phyloP scores from a whole-genome alignment of 2,113 vertebrate species.

The Grantiella picta region DNA sequence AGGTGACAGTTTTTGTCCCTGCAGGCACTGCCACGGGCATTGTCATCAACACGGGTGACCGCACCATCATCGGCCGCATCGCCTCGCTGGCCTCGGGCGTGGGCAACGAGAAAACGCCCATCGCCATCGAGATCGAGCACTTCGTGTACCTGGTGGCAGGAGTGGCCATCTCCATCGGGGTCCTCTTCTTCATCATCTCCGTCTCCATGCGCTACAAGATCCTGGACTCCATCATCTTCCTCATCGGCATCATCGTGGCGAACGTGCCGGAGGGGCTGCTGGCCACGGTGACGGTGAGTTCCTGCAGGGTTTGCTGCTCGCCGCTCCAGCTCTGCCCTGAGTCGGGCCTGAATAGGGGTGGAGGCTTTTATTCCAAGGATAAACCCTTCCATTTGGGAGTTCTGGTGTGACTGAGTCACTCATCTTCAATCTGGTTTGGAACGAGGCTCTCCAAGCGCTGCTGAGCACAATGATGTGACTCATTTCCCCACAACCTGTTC shows the following conservation, averaged over 20 bases:
- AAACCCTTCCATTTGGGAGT: not conserved
- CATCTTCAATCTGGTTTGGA: not conserved
- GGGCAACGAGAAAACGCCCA: conserved; percentile 78
- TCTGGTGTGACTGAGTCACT: not conserved
- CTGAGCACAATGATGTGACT: fast-evolving
- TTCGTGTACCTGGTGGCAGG: conserved; percentile 80
- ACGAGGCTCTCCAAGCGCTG: not conserved
- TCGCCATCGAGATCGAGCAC: conserved; percentile 79
- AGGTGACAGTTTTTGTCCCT: not conserved
- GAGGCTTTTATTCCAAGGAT: not conserved
- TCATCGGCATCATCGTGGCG: conserved; percentile 82
- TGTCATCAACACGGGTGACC: conserved; percentile 79
- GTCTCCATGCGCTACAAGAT: conserved; percentile 72
- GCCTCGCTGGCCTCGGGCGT: conserved; percentile 76
- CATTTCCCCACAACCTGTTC: not conserved
- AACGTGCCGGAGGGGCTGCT: conserved; percentile 81
- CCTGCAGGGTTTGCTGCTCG: not conserved
- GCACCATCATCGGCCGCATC: conserved; percentile 78
- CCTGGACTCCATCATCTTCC: conserved; percentile 79
- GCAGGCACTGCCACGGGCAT: conserved; percentile 76
- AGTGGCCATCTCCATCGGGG: conserved; percentile 72
- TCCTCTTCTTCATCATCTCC: conserved; percentile 79
- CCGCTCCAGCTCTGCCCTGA: not conserved
- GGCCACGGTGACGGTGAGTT: conserved; percentile 80
- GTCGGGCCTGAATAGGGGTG: not conserved